Evolutionary conservation across 2,888 invertebrate species (phyloP), one percentile per base, ranked within the genome.

Genomic region (Cremastinae sp.): DNA sequence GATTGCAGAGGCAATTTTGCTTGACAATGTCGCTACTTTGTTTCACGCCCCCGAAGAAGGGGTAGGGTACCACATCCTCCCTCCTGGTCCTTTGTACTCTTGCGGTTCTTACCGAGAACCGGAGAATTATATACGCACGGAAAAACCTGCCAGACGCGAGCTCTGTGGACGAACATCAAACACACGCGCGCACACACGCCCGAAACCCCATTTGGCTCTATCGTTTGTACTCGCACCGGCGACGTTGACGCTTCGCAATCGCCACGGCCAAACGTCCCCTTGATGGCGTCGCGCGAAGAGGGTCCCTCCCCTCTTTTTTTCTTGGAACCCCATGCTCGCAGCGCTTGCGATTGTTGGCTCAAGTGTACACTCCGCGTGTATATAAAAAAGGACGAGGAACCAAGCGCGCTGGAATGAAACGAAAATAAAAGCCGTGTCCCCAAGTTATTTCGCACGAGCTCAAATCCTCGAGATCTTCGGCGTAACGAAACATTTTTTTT

Each of bases 1-100:
- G 82, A 85, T 85, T 85, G 83, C 84, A 83, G 80, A 81, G 82
- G 83, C 85, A 84, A 84, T 84, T 85, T 85, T 80, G 28, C 83
- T 79, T 79, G 76, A 84, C 83, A 85, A 85, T 82, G 81, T 78
- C 80, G 74, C 69, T 78, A 83, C 81, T 84, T 82, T 82, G 82
- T 81, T 81, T 81, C 80, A 78, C 82, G 81, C 79, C 79, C 77
- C 78, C 75, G 81, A 65, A 51, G 51, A n/a, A n/a, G 5, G 22
- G 22, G 22, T 10, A 2, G 79, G 74, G 82, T 62, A 73, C 62
- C 75, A 58, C 37, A 28, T 45, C 51, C 62, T 77, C 73, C 61
- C 73, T 16, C 14, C 53, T 12, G 55, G 59, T 66, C 28, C 61
- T 77, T 73, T 77, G 73, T 77, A 61, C 76, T 65, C 72, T 61